A percentile compares a stretch with the other conserved stretches of the same genome.
Evolutionary conservation across 2,888 invertebrate genomes (phyloP).

Genomic region (Punctoribates punctum): DNA sequence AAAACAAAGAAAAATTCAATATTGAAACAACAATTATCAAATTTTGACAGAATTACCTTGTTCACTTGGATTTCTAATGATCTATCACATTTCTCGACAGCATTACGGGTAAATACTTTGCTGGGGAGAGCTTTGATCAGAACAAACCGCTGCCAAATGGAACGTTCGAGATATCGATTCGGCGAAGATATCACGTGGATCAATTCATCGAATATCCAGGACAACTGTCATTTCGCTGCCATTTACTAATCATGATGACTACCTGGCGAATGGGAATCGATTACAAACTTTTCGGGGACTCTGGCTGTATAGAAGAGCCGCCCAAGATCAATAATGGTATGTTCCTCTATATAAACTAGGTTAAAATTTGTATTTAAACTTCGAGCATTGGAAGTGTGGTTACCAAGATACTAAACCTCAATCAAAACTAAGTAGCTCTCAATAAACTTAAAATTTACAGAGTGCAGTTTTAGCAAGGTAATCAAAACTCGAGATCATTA

Average conservation of each 20-base stretch:
- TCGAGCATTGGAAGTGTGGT: too few relatives aligned
- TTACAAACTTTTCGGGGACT: conserved; percentile 48
- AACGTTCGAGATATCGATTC: conserved; percentile 48
- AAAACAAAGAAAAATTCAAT: too few relatives aligned
- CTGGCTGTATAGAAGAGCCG: conserved; percentile 46
- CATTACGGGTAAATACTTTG: conserved; percentile 42
- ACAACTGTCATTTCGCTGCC: conserved; percentile 48
- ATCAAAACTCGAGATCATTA: too few relatives aligned
- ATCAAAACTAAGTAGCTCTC: too few relatives aligned
- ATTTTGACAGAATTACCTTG: too few relatives aligned
- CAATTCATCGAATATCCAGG: conserved; percentile 46
- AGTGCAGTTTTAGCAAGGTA: too few relatives aligned
- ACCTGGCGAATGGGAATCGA: conserved; percentile 48
- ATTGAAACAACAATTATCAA: too few relatives aligned
- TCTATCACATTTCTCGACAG: background rate
- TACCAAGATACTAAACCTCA: too few relatives aligned
- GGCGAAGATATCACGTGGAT: conserved; percentile 45
- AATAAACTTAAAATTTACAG: too few relatives aligned
- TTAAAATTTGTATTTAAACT: too few relatives aligned
- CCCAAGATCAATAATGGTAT: conserved; percentile 45
- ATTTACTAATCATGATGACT: conserved; percentile 48
- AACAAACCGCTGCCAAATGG: conserved; percentile 45
- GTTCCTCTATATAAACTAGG: too few relatives aligned
- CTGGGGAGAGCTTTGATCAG: conserved; percentile 47
- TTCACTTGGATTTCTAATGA: too few relatives aligned